phyloP scores from a whole-genome alignment of 1,140 invertebrate genomes.

The Drosophila bipectinata region DNA sequence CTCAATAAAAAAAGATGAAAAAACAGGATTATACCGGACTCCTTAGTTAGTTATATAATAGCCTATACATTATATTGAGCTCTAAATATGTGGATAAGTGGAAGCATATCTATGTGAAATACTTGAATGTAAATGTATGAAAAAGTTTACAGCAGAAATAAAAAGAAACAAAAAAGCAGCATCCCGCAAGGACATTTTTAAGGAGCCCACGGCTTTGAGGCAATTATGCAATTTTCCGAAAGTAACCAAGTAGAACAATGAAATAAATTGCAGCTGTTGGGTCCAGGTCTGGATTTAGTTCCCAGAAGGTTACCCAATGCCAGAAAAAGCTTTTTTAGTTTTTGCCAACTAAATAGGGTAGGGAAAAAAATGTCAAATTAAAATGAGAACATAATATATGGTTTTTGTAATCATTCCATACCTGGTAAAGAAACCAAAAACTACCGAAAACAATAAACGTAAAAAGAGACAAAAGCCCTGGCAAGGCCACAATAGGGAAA shows the following conservation, averaged over 20 bases:
- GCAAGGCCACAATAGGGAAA: conserved; percentile 28
- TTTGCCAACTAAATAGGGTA: background rate
- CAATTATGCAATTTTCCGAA: conserved; percentile 53
- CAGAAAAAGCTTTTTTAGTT: background rate
- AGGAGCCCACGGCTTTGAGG: conserved; percentile 22
- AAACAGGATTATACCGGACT: conserved; percentile 27
- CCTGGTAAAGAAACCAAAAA: conserved; percentile 26
- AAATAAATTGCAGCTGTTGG: conserved; percentile 25
- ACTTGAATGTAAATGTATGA: conserved; percentile 74
- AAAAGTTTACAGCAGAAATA: conserved; percentile 68
- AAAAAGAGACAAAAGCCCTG: conserved; percentile 9
- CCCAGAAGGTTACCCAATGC: background rate
- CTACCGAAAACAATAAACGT: conserved; percentile 23
- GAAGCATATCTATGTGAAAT: conserved; percentile 67
- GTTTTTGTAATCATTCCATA: background rate
- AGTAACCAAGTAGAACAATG: conserved; percentile 33
- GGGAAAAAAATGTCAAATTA: background rate
- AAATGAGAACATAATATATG: background rate
- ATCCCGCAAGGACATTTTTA: conserved; percentile 8
- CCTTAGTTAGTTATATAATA: conserved; percentile 52
- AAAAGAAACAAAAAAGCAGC: conserved; percentile 35
- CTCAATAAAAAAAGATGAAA: conserved; percentile 41
- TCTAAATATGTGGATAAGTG: conserved; percentile 58
- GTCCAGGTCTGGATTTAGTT: background rate
- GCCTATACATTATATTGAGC: conserved; percentile 39